Base-by-base conservation (phyloP, 2,888 invertebrate species). In the Polia nebulosa region DNA sequence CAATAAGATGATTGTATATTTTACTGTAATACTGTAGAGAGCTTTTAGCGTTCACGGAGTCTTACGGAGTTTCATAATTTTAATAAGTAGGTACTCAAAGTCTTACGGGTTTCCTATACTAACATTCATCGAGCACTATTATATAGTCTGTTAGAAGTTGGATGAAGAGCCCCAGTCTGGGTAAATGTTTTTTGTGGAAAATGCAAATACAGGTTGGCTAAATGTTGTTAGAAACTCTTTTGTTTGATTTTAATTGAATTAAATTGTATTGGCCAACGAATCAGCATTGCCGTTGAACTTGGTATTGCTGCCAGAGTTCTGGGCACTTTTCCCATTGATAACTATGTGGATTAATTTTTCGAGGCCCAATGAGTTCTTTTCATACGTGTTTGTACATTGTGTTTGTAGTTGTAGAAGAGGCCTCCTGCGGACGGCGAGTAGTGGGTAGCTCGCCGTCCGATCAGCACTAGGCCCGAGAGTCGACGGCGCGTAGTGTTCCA, bases 61-160 rank as follows among this genome's bases (percentile, higher is more conserved):
- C n/a, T 62, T 32, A 25, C 13, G 5, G 17, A 39, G 25, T 59
- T 71, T 60, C 20, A 51, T 22, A 15, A 52, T 57, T 57, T 34
- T 47, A 71, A 55, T 71, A 27, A 65, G 20, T 57, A 45, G 15
- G 15, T 36, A 22, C 29, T 64, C 29, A 49, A 22, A 44, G 32
- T 32, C 29, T 25, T 51, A 44, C 11, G 15, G 6, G 51, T 27
- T 57, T 64, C 56, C 29, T 45, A 15, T 20, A 45, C 17, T 25
- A 61, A 20, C 7, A 15, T 25, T 51, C 3, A 34, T 71, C 32
- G 25, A n/a, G 11, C 29, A 51, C 15, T 34, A 22, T n/a, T n/a
- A n/a, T n/a, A n/a, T 22, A 2, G 22, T 49, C 25, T 1, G 13
- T 4, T 39, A 39, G 25, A 39, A 57, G 32, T 57, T 32, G 29